Percentiles rank a stretch among this genome's conserved stretches.
These are phyloP conservation scores for Ctenopoma multispine DNA, from an alignment of 2,797 vertebrate genomes.

Conservation along the genomic window DNA sequence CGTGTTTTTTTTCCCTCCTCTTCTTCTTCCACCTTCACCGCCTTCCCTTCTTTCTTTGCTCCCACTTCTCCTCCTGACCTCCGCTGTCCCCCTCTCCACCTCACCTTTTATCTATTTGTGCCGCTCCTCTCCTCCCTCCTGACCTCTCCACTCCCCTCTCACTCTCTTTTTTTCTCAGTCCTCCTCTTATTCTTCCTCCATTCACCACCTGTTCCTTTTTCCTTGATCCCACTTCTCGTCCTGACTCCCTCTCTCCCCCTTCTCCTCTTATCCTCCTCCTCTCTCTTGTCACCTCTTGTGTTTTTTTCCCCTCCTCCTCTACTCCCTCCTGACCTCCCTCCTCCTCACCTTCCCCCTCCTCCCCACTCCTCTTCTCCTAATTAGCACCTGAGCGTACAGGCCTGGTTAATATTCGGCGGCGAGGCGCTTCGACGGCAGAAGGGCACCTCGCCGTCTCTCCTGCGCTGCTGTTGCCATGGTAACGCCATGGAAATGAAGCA, in stretches of 20 bases:
- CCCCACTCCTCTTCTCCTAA: constrained; percentile 68
- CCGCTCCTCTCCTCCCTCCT: not conserved
- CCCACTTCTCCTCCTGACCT: not conserved
- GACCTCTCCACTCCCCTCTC: not conserved
- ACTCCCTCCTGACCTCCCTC: constrained; percentile 43
- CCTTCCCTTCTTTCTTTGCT: not conserved
- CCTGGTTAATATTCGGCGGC: constrained; percentile 89
- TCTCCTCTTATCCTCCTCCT: not conserved
- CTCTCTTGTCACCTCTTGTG: not conserved
- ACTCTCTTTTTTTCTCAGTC: no score
- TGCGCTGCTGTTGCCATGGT: constrained; percentile 87
- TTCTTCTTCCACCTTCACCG: not conserved
- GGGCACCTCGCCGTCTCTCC: constrained; percentile 81
- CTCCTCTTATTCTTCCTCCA: not conserved
- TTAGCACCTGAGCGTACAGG: constrained; percentile 84
- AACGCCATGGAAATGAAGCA: constrained; percentile 91
- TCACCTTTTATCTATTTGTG: no score
- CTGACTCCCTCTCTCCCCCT: not conserved
- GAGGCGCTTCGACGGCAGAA: constrained; percentile 74
- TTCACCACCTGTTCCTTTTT: not conserved
- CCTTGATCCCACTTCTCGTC: not conserved
- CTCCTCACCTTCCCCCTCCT: constrained; percentile 12
- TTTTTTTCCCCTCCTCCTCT: not conserved
- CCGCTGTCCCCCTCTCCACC: not conserved
- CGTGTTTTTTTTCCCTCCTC: no score